These are phyloP conservation scores for Tachypleus tridentatus DNA, from an alignment of 1,140 invertebrate species.

Conservation along the genomic window DNA sequence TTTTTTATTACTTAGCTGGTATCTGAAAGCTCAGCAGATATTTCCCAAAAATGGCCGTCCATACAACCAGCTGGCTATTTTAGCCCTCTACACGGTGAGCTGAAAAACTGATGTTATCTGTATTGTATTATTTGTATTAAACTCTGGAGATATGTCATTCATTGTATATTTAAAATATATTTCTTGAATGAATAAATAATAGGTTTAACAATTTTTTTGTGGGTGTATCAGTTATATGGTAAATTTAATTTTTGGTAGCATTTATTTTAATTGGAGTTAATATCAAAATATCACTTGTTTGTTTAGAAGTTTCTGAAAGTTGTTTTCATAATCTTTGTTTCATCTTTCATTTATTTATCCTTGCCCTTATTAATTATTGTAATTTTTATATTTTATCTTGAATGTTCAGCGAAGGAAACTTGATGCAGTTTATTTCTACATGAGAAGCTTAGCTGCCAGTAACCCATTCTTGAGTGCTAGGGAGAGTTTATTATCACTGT, in stretches of 20 bases:
- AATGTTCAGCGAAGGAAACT: constrained; percentile 69
- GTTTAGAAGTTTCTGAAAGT: too few species aligned
- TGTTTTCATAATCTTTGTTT: too few species aligned
- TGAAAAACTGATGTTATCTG: constrained; percentile 5
- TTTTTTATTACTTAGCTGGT: constrained; percentile 48
- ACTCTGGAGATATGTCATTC: neutral
- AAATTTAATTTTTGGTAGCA: too few species aligned
- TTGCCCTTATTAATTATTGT: neutral
- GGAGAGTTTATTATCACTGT: constrained; percentile 72
- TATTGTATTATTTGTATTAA: neutral
- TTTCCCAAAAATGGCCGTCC: constrained; percentile 89
- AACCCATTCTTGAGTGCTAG: constrained; percentile 81
- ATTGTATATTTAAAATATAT: neutral
- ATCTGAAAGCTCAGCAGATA: constrained; percentile 82
- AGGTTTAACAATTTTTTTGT: neutral
- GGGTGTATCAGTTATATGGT: too few species aligned
- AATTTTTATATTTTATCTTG: constrained; percentile 14
- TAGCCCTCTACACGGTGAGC: constrained; percentile 78
- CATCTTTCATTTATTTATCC: constrained; percentile 2
- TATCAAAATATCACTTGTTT: neutral
- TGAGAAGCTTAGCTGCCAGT: constrained; percentile 83
- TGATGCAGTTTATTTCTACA: constrained; percentile 95
- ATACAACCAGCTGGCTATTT: constrained; percentile 86
- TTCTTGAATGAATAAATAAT: neutral
- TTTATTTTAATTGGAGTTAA: neutral